A percentile compares a stretch with the other conserved stretches of the same genome.
Conservation (phyloP, 2,797 vertebrate genomes). For the Bradypus variegatus region DNA sequence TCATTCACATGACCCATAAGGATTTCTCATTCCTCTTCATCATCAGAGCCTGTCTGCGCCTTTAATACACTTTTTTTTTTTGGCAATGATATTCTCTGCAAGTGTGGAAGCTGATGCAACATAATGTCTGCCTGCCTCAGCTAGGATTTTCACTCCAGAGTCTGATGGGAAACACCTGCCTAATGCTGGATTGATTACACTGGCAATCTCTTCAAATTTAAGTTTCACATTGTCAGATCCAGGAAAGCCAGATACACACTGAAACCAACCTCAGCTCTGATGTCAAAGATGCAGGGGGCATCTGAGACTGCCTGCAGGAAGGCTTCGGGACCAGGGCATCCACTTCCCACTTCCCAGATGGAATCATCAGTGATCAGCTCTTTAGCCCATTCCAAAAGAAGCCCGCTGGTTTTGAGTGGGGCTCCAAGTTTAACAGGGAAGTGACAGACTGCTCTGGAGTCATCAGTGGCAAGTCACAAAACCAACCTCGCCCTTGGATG, state of each 20-base stretch:
- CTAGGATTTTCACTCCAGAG: conserved; percentile 84
- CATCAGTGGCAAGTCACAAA: conserved; percentile 93
- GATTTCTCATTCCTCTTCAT: conserved; percentile 87
- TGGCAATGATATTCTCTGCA: conserved; percentile 95
- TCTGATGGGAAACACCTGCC: conserved; percentile 91
- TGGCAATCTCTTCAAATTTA: conserved; percentile 96
- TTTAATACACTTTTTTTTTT: conserved; percentile 89
- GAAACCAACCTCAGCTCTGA: conserved; percentile 92
- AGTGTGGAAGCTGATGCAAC: conserved; percentile 94
- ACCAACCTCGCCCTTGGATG: conserved; percentile 95
- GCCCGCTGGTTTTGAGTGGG: conserved; percentile 85
- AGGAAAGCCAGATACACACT: conserved; percentile 91
- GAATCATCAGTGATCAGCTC: conserved; percentile 89
- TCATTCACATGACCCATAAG: conserved; percentile 99
- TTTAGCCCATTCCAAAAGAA: conserved; percentile 88
- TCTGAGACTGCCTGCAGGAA: conserved; percentile 91
- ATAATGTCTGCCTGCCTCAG: conserved; percentile 94
- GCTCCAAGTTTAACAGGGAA: conserved; percentile 97
- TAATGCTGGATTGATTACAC: conserved; percentile 88
- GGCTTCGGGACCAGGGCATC: conserved; percentile 89
- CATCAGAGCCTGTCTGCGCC: conserved; percentile 85
- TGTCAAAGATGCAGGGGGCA: conserved; percentile 93
- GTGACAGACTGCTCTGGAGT: conserved; percentile 92
- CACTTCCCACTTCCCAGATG: conserved; percentile 98
- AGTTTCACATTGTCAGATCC: conserved; percentile 91